These are phyloP conservation scores for Lochmaea capreae DNA, from an alignment of 2,888 invertebrate genomes.

Conservation along the genomic window DNA sequence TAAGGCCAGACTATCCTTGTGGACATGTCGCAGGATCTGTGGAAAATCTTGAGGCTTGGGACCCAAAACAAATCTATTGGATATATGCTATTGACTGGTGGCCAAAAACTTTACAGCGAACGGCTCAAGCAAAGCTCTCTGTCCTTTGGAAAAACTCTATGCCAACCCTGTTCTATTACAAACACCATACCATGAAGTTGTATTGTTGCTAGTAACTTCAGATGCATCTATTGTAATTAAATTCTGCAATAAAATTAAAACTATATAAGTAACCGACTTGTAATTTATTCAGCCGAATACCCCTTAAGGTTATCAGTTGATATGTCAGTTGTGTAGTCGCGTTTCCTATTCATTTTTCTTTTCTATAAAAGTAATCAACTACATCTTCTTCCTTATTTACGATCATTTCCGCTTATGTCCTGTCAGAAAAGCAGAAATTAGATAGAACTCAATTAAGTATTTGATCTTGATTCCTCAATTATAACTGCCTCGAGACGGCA, in stretches of 20 bases:
- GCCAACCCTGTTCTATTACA: background rate
- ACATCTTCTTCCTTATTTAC: constrained; percentile 23
- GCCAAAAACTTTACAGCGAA: no score
- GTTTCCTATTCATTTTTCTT: background rate
- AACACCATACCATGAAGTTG: background rate
- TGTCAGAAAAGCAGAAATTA: constrained; percentile 30
- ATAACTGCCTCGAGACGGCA: constrained; percentile 21
- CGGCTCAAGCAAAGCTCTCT: no score
- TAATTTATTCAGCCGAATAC: constrained; percentile 6
- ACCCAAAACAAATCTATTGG: no score
- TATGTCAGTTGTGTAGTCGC: background rate
- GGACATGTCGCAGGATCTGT: no score
- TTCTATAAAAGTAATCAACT: constrained; percentile 2
- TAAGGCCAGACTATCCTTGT: no score
- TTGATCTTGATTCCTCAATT: constrained; percentile 29
- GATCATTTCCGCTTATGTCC: constrained; percentile 21
- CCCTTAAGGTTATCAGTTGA: constrained; percentile 7
- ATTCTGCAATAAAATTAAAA: background rate
- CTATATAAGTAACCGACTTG: background rate
- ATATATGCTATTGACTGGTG: no score
- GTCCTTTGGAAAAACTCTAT: background rate
- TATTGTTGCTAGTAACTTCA: background rate
- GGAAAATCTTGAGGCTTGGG: no score
- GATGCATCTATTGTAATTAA: background rate
- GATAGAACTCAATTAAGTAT: constrained; percentile 29